Percentiles rank a stretch among this genome's conserved stretches.
These are phyloP conservation scores for Hyla sarda DNA, from an alignment of 2,113 vertebrate genomes.

Conservation along the genomic window DNA sequence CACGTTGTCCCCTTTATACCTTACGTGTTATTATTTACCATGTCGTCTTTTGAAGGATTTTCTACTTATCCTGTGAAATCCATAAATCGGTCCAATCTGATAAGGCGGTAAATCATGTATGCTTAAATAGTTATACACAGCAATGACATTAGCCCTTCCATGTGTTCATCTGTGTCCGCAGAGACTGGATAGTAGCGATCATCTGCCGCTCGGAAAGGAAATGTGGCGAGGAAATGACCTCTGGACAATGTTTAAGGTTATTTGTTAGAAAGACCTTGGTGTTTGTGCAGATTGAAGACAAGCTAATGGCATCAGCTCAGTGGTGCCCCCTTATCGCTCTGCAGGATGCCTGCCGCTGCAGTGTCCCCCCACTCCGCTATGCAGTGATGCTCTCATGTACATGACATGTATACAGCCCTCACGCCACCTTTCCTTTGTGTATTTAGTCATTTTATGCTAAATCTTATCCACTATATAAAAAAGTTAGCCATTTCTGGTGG, in stretches of 20 bases:
- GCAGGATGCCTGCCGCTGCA: conserved; percentile 33
- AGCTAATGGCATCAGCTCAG: conserved; percentile 17
- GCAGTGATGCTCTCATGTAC: conserved; percentile 11
- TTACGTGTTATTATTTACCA: background rate
- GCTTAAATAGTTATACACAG: background rate
- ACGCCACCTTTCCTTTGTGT: background rate
- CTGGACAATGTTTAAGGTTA: conserved; percentile 39
- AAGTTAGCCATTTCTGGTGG: background rate
- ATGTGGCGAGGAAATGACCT: conserved; percentile 45
- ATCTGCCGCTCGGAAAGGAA: background rate
- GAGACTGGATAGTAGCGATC: conserved; percentile 10
- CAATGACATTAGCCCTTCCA: background rate
- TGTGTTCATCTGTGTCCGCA: conserved; percentile 19
- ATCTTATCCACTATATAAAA: no score
- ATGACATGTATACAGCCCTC: background rate
- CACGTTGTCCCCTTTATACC: background rate
- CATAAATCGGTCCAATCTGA: conserved; percentile 2
- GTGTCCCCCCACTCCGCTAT: conserved; percentile 27
- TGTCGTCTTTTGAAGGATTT: background rate
- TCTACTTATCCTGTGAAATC: background rate
- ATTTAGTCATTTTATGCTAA: background rate
- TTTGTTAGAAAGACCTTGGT: conserved; percentile 49
- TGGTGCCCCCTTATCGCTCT: conserved; percentile 39
- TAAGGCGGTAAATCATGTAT: background rate
- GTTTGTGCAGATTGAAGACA: conserved; percentile 3